Evolutionary conservation across 2,113 vertebrate genomes (phyloP).

Genomic region (Malurus cyaneus): DNA sequence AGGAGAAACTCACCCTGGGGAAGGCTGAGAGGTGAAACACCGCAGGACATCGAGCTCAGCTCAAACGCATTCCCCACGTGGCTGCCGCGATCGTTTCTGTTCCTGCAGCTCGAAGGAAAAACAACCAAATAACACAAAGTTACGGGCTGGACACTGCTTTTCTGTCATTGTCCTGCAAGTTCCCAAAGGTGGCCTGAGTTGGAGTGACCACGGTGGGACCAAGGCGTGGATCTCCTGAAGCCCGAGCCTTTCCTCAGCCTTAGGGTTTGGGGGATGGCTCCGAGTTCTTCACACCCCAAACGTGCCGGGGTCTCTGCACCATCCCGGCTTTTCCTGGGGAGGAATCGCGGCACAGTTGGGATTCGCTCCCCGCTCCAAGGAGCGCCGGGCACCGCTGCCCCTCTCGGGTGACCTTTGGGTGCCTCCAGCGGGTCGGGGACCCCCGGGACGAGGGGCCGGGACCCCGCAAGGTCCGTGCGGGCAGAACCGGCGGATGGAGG

Average conservation of each 20-base stretch:
- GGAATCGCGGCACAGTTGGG: not conserved
- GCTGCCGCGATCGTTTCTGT: not conserved
- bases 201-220: accelerated
- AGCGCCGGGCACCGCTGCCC: accelerated
- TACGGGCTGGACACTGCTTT: accelerated
- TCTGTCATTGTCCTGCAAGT: not conserved
- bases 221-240: not conserved
- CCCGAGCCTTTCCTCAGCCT: accelerated
- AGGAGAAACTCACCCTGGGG: not conserved
- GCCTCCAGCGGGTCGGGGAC: not conserved
- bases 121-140: not conserved
- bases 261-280: accelerated
- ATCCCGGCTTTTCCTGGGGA: not conserved
- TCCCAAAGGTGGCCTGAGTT: accelerated
- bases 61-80: not conserved
- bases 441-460: not conserved
- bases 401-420: accelerated
- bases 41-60: not conserved
- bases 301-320: accelerated
- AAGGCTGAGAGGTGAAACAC: not conserved
- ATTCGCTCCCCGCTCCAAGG: not conserved
- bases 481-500: not conserved
- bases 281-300: accelerated
- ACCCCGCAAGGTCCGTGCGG: not conserved
- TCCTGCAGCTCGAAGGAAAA: not conserved